phyloP scores from a whole-genome alignment of 2,113 vertebrate genomes.

The Melospiza melodia region DNA sequence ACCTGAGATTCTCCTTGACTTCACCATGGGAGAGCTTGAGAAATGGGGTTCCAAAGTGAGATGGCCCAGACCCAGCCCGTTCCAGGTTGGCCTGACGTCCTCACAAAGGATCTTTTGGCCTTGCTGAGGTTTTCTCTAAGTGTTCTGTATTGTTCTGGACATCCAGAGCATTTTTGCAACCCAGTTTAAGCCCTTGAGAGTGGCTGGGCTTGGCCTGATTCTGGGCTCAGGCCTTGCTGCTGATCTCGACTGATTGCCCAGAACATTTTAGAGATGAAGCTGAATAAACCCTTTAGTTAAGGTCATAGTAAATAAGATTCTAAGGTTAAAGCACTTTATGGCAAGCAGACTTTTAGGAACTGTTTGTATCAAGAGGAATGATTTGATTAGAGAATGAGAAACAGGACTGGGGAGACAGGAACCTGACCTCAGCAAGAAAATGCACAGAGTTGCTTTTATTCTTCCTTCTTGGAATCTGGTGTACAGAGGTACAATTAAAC shows the following conservation, averaged over 20 bases:
- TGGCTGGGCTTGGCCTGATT: not conserved
- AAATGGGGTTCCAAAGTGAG: not conserved
- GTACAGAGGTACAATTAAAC: not conserved
- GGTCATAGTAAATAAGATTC: not conserved
- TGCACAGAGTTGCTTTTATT: not conserved
- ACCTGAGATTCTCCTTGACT: not conserved
- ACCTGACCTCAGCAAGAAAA: conserved; percentile 46
- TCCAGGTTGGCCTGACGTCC: not conserved
- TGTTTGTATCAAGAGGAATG: not conserved
- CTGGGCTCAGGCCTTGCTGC: not conserved
- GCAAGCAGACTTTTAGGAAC: not conserved
- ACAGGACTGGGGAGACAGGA: not conserved
- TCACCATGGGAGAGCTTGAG: not conserved
- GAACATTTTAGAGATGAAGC: not conserved
- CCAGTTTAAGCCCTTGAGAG: not conserved
- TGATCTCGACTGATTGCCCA: not conserved
- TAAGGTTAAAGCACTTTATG: not conserved
- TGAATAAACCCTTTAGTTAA: not conserved
- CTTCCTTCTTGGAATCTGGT: not conserved
- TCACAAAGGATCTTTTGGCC: not conserved
- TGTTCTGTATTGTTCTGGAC: not conserved
- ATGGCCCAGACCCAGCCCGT: not conserved
- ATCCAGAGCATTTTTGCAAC: not conserved
- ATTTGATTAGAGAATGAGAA: conserved; percentile 25
- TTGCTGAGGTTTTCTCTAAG: not conserved